Percentiles rank a stretch among this genome's conserved stretches.
Conservation (phyloP, 2,113 vertebrate species). For the Aegithalos caudatus region DNA sequence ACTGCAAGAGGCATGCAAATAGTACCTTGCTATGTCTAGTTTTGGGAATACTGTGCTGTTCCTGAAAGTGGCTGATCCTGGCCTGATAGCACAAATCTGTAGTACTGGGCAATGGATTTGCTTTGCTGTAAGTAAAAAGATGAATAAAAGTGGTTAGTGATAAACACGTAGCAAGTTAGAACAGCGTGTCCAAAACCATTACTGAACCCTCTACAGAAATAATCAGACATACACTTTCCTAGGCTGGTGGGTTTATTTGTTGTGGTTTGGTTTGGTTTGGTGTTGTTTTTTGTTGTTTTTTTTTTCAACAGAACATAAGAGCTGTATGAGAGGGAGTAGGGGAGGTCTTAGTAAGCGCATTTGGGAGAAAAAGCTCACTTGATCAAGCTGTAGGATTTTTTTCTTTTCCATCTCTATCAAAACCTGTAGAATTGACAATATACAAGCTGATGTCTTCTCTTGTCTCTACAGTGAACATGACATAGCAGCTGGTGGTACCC, state of each 20-base stretch:
- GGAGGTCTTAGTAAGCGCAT: neutral
- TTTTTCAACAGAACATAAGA: neutral
- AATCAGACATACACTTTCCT: neutral
- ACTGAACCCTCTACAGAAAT: neutral
- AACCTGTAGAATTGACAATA: neutral
- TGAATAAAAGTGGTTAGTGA: neutral
- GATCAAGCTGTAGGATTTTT: neutral
- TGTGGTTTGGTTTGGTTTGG: neutral
- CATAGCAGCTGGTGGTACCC: neutral
- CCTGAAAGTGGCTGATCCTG: neutral
- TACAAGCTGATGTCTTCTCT: conserved; percentile 30
- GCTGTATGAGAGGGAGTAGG: neutral
- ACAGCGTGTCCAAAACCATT: neutral
- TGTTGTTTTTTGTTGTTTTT: neutral
- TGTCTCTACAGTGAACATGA: conserved; percentile 63
- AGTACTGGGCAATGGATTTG: neutral
- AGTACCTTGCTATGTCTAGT: neutral
- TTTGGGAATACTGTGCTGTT: neutral
- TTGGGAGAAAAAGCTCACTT: neutral
- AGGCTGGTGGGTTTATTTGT: neutral
- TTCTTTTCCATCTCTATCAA: neutral
- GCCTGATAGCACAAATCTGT: neutral
- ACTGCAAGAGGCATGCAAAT: neutral
- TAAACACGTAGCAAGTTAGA: neutral
- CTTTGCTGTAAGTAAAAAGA: neutral